These are phyloP conservation scores for Malachius bipustulatus DNA, from an alignment of 2,888 invertebrate species.

Conservation along the genomic window DNA sequence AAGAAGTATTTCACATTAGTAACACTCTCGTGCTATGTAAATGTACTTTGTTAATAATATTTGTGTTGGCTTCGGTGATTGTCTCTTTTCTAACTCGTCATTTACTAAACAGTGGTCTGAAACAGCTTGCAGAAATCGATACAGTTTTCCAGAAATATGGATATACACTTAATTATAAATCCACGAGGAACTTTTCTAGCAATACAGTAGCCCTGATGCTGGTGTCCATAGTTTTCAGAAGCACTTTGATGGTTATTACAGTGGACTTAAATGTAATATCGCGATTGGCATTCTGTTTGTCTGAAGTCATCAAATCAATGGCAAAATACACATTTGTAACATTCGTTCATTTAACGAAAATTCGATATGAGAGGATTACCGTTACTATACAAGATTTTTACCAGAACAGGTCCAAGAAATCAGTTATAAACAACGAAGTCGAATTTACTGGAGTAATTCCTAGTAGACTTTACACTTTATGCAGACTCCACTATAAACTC, in stretches of 20 bases:
- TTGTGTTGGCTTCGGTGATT: background rate
- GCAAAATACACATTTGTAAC: slow-evolving; percentile 24
- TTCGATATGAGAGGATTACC: slow-evolving; percentile 23
- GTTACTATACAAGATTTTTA: slow-evolving; percentile 15
- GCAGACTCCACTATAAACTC: slow-evolving; percentile 25
- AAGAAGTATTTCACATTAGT: background rate
- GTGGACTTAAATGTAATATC: slow-evolving; percentile 21
- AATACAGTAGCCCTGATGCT: slow-evolving; percentile 14
- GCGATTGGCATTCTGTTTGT: slow-evolving; percentile 19
- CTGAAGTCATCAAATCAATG: slow-evolving; percentile 23
- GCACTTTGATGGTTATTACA: slow-evolving; percentile 17
- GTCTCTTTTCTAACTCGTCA: background rate
- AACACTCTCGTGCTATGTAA: background rate
- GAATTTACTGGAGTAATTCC: slow-evolving; percentile 13
- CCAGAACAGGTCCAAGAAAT: slow-evolving; percentile 8
- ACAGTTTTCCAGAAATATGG: background rate
- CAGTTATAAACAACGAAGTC: slow-evolving; percentile 7
- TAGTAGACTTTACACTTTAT: slow-evolving; percentile 21
- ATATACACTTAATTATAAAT: background rate
- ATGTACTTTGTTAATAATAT: background rate
- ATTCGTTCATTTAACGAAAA: slow-evolving; percentile 20
- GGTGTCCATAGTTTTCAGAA: slow-evolving; percentile 17
- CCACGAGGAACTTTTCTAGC: background rate
- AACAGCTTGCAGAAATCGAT: slow-evolving; percentile 2
- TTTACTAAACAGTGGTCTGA: background rate